phyloP scores from a whole-genome alignment of 1,140 invertebrate genomes.

The Leptinotarsa lineolata region DNA sequence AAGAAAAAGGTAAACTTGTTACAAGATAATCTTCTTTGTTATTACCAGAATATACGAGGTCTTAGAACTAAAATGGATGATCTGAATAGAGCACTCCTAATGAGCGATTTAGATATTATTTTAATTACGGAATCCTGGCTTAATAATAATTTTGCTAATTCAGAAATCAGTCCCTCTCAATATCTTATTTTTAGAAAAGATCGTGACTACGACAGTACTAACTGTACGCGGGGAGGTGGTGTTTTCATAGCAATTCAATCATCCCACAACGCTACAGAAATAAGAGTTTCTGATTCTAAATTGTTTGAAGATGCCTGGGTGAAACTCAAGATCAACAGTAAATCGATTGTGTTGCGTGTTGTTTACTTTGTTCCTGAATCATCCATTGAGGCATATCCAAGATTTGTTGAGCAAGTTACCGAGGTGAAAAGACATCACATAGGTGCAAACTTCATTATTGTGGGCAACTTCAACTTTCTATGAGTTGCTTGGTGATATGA shows the following conservation, averaged over 20 bases:
- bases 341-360: background rate
- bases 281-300: background rate
- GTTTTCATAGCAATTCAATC: background rate
- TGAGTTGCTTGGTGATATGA: too few relatives aligned
- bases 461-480: too few relatives aligned
- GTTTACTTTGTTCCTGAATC: slow-evolving; percentile 7
- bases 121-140: background rate
- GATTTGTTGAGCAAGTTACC: background rate
- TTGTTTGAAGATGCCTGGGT: background rate
- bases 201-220: background rate
- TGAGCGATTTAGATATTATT: slow-evolving; percentile 6
- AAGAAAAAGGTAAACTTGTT: background rate
- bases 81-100: slow-evolving; percentile 5
- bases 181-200: background rate
- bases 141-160: too few relatives aligned
- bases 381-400: background rate
- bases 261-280: background rate
- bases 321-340: background rate
- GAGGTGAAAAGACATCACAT: background rate
- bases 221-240: background rate
- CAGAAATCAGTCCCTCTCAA: background rate
- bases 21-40: too few relatives aligned
- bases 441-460: too few relatives aligned
- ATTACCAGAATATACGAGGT: too few relatives aligned
- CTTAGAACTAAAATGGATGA: background rate